Percentiles rank a stretch among this genome's conserved stretches.
phyloP scores from a whole-genome alignment of 2,888 invertebrate species.

The Acrobasis suavella region DNA sequence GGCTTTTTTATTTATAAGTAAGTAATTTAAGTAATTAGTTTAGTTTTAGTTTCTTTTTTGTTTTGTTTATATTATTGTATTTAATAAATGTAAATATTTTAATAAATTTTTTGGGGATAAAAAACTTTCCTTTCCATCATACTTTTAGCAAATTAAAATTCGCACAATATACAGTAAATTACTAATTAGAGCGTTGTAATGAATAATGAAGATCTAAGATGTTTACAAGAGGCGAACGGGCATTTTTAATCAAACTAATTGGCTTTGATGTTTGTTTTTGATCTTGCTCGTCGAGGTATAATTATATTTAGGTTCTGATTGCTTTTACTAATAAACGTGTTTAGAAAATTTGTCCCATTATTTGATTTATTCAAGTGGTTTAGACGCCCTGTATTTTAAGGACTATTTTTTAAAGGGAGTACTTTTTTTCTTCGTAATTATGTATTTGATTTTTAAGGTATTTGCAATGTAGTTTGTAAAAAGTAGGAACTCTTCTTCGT shows the following conservation, averaged over 20 bases:
- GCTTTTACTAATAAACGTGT: background rate
- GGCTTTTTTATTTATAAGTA: no score
- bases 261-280: slow-evolving; percentile 8
- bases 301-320: background rate
- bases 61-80: no score
- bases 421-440: no score
- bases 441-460: no score
- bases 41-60: no score
- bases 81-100: no score
- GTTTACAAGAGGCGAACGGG: background rate
- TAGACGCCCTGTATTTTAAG: no score
- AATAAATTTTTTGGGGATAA: no score
- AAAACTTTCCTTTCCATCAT: background rate
- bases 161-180: background rate
- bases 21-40: no score
- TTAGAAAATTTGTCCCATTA: background rate
- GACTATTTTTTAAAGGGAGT: no score
- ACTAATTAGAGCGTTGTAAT: slow-evolving; percentile 5
- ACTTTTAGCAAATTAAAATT: background rate
- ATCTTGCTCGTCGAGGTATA: background rate
- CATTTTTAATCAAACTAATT: slow-evolving; percentile 1
- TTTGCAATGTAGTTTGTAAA: no score
- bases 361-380: background rate
- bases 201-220: background rate
- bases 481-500: no score